Base-by-base conservation (phyloP, 2,113 vertebrate genomes). In the Ptychochromis oligacanthus region DNA sequence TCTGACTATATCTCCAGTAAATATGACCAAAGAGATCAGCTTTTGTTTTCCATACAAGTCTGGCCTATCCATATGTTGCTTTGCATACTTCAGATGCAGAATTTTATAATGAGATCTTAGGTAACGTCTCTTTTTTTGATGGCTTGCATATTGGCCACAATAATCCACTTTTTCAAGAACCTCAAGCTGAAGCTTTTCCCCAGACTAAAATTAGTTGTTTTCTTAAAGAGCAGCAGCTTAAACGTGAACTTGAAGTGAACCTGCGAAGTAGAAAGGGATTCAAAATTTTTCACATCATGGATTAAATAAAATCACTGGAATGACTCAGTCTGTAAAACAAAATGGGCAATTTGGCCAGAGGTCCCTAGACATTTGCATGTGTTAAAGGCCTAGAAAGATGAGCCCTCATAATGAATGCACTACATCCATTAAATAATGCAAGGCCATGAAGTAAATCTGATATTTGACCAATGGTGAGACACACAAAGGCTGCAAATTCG, bases 121-220 rank as follows among this genome's bases (percentile, higher is more conserved):
- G 52, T 72, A 72, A 34, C 11, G 2, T 54, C n/a, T 54, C 67
- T 54, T 18, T 54, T 36, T 36, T 36, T 52, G 31, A 72, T 54
- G 11, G 46, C 7, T 52, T 72, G 67, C 46, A 72, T 72, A 72
- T 54, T 72, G 67, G 6, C 67, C 26, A 54, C 46, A n/a, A 14
- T 54, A 72, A 72, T 34, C 46, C 67, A 72, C 46, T n/a, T 72
- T 72, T 72, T 72, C 43, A 72, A 72, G 65, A 52, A 31, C 24
- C 65, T 52, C 24, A 52, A 70, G 65, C 24, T 52, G 43, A 70
- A 70, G 65, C 43, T 49, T 72, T 72, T 72, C 46, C 24, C 26
- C 24, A 28, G 17, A 72, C 10, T 31, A 43, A 17, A 14, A 2
- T 52, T 15, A 12, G 10, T 28, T 20, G 46, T 52, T 52, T 72